Conservation (phyloP, 35 echinoderm and acorn worm genomes). For the Lytechinus variegatus region DNA sequence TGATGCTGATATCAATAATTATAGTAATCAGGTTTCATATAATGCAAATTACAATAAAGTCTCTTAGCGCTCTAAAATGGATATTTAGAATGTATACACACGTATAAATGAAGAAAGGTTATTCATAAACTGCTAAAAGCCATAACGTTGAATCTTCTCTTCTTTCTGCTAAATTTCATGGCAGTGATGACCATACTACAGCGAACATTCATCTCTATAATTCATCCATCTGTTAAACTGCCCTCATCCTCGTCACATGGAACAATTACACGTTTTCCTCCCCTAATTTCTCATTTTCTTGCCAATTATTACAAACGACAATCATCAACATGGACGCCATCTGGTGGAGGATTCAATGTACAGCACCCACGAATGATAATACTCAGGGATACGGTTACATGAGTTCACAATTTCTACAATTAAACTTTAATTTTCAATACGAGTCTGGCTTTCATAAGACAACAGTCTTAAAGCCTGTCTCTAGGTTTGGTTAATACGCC, state of each 20-base stretch:
- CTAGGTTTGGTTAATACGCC: too few species aligned
- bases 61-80: too few species aligned
- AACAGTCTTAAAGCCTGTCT: too few species aligned
- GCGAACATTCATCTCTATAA: not conserved
- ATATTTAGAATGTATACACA: too few species aligned
- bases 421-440: not conserved
- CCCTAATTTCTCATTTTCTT: constrained; percentile 7
- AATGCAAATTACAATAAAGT: too few species aligned
- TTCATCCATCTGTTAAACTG: constrained; percentile 3
- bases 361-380: not conserved
- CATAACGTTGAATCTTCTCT: too few species aligned
- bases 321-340: not conserved
- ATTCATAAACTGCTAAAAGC: not conserved
- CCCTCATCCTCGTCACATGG: not conserved
- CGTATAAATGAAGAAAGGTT: too few species aligned
- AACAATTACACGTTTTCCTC: constrained; percentile 1
- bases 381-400: not conserved
- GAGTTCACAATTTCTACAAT: not conserved
- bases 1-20: too few species aligned
- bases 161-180: too few species aligned
- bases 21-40: too few species aligned
- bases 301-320: not conserved
- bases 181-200: not conserved
- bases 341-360: not conserved
- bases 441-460: not conserved